Base-by-base conservation (phyloP, 1,140 invertebrate species). In the Bombus sibiricus region DNA sequence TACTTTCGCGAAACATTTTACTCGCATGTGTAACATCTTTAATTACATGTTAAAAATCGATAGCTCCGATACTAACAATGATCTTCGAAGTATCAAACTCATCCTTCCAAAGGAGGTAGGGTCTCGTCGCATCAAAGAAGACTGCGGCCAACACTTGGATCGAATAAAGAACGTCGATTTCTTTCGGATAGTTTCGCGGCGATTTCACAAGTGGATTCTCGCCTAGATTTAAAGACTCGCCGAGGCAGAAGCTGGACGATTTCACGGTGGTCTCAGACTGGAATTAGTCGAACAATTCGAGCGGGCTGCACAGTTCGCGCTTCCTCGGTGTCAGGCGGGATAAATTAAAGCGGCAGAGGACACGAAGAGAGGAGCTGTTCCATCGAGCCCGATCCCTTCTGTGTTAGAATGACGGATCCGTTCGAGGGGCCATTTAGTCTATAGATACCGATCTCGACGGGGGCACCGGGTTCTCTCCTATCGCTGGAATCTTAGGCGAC, bases 331-430 rank as follows among this genome's bases (percentile, higher is more conserved):
- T 91, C 90, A 87, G 85, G 62, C 87, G 86, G 92, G 92, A 94
- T 94, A 92, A 94, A 94, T 93, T 94, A 92, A 92, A 92, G 88
- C 88, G 93, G 89, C 86, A 85, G 91, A 92, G 85, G 82, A 90
- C 87, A 81, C 83, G 69, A 64, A 87, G 76, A 64, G 77, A 64
- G 77, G 34, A 81, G 78, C 81, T 41, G 77, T 59, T 85, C 69
- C 74, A 69, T 68, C 83, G 62, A 32, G 32, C 28, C 76, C 62
- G 82, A 90, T 82, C 87, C 62, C 87, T 10, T 93, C 93, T 93
- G 93, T 93, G 93, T 92, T 93, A 94, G 93, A 94, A 94, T 94
- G 94, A 94, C 93, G 91, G 91, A 94, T 95, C 92, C 93, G 86
- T 92, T 81, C 81, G 83, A 66, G 89, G 89, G 90, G 85, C 91